A percentile compares a stretch with the other conserved stretches of the same genome.
These are phyloP conservation scores for Syrista parreyssii DNA, from an alignment of 2,888 invertebrate genomes.

Conservation along the genomic window DNA sequence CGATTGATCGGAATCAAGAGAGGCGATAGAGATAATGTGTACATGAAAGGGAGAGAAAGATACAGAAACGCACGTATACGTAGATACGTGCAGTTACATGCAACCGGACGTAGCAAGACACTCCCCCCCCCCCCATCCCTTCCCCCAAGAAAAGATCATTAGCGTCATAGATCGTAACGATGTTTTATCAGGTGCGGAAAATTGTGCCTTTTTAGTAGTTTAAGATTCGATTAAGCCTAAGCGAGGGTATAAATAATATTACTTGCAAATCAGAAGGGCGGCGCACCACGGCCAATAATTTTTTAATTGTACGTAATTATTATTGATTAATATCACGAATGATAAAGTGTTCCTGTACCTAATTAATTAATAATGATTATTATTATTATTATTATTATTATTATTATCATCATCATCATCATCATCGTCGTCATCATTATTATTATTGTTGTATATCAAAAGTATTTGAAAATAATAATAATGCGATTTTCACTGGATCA, in stretches of 20 bases:
- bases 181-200: conserved; percentile 39
- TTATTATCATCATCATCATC: conserved; percentile 29
- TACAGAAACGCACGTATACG: not conserved
- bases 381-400: conserved; percentile 30
- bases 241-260: conserved; percentile 44
- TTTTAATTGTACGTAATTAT: conserved; percentile 50
- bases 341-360: conserved; percentile 65
- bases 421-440: conserved; percentile 40
- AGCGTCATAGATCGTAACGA: conserved; percentile 34
- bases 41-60: conserved; percentile 13
- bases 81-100: too few species aligned
- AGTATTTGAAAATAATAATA: conserved; percentile 60
- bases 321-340: conserved; percentile 57
- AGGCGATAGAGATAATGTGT: conserved; percentile 19
- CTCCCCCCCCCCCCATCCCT: not conserved
- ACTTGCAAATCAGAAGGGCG: conserved; percentile 31
- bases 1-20: conserved; percentile 2
- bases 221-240: conserved; percentile 63
- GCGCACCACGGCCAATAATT: conserved; percentile 36
- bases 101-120: not conserved
- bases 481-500: conserved; percentile 62
- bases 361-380: conserved; percentile 51
- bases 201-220: conserved; percentile 66
- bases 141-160: conserved; percentile 35
- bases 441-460: conserved; percentile 60